Conservation (phyloP, 2,113 vertebrate genomes). For the Toxostoma redivivum region DNA sequence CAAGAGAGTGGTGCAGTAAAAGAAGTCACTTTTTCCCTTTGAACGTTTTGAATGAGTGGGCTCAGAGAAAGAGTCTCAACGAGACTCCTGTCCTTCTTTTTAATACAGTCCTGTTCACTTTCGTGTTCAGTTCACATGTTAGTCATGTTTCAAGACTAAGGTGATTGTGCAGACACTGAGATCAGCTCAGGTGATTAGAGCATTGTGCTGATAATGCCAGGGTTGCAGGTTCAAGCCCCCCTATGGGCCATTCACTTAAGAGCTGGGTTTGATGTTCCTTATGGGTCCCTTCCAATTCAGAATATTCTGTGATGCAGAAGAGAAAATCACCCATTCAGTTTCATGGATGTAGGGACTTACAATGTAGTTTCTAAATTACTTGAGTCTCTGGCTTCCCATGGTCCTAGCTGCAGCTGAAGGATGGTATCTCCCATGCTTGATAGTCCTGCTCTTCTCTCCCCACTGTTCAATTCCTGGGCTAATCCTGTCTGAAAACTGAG, state of each 20-base stretch:
- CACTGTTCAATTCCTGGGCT: background rate
- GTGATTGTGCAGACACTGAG: background rate
- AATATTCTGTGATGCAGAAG: background rate
- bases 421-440: background rate
- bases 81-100: background rate
- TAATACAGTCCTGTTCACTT: background rate
- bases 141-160: background rate
- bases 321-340: background rate
- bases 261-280: background rate
- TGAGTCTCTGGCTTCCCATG: background rate
- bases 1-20: background rate
- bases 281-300: too few relatives aligned
- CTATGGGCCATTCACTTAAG: background rate
- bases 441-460: background rate
- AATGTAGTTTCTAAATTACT: background rate
- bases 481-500: background rate
- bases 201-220: background rate
- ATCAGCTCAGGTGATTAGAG: background rate
- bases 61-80: background rate
- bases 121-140: background rate
- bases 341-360: background rate
- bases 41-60: background rate
- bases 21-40: background rate
- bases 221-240: background rate
- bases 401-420: background rate